These are phyloP conservation scores for Torymus texanus DNA, from an alignment of 2,888 invertebrate species.

Conservation along the genomic window DNA sequence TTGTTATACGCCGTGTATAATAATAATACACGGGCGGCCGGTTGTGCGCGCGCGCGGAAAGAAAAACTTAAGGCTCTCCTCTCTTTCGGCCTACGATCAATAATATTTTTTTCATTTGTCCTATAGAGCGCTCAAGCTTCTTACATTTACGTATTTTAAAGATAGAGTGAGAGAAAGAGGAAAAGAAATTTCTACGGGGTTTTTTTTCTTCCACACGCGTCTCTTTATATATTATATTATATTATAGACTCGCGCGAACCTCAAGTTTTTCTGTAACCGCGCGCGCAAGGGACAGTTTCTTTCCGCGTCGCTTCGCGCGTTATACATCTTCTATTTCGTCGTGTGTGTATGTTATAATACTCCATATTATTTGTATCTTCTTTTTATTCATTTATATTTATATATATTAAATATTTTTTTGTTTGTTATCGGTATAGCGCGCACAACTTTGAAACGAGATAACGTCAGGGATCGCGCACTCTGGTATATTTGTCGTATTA, in stretches of 20 bases:
- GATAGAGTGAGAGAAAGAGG: conserved; percentile 19
- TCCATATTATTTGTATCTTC: conserved; percentile 34
- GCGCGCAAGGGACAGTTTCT: conserved; percentile 16
- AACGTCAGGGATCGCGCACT: conserved; percentile 55
- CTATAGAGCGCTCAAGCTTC: conserved; percentile 27
- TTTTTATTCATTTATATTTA: conserved; percentile 39
- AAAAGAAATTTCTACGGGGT: conserved; percentile 11
- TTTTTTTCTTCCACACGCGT: not conserved
- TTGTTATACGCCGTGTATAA: no score
- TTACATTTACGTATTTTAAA: conserved; percentile 24
- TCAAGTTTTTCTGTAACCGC: conserved; percentile 31
- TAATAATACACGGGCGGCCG: no score
- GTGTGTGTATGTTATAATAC: not conserved
- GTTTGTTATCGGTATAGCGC: conserved; percentile 43
- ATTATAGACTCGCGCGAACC: not conserved
- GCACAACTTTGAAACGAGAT: conserved; percentile 55
- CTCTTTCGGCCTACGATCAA: not conserved
- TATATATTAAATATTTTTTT: conserved; percentile 48
- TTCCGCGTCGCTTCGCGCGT: conserved; percentile 1
- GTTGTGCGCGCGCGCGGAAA: not conserved
- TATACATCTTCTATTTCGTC: conserved; percentile 6
- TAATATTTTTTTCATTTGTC: conserved; percentile 29
- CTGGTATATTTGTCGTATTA: conserved; percentile 43
- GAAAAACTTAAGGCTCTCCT: conserved; percentile 36
- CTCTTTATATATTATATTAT: not conserved